A percentile compares a stretch with the other conserved stretches of the same genome.
Evolutionary conservation across 2,113 vertebrate species (phyloP).

Genomic region (Myanophis thanlyinensis): DNA sequence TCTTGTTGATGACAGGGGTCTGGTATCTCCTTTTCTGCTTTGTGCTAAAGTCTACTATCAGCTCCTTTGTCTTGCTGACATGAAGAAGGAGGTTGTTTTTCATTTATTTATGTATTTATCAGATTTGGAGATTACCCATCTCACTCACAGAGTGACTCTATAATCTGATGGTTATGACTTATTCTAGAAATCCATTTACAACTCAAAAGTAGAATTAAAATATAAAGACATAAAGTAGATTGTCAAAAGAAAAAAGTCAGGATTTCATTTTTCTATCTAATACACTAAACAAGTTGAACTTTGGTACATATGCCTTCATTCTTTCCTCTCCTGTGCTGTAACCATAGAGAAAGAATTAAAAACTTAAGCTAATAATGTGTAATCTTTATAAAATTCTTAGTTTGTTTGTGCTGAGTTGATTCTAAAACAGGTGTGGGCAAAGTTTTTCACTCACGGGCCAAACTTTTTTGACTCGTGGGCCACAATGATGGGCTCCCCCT

Average conservation of each 20-base stretch:
- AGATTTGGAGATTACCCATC: not conserved
- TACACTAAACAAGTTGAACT: not conserved
- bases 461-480: too few species aligned
- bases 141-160: not conserved
- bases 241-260: not conserved
- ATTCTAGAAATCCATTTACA: not conserved
- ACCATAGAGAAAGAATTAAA: not conserved
- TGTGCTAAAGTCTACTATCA: too few species aligned
- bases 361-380: slow-evolving; percentile 5
- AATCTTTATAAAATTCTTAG: not conserved
- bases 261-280: not conserved
- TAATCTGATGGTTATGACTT: not conserved
- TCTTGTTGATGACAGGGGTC: too few species aligned
- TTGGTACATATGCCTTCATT: not conserved
- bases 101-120: not conserved
- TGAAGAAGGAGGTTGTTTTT: too few species aligned
- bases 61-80: too few species aligned
- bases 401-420: not conserved
- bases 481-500: too few species aligned
- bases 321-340: not conserved
- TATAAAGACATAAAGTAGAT: not conserved
- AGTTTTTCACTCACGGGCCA: too few species aligned
- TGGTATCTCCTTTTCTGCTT: too few species aligned
- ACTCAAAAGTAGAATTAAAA: not conserved
- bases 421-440: too few species aligned